phyloP scores from a whole-genome alignment of 1,140 invertebrate species.

The Proctacanthus coquilletti region DNA sequence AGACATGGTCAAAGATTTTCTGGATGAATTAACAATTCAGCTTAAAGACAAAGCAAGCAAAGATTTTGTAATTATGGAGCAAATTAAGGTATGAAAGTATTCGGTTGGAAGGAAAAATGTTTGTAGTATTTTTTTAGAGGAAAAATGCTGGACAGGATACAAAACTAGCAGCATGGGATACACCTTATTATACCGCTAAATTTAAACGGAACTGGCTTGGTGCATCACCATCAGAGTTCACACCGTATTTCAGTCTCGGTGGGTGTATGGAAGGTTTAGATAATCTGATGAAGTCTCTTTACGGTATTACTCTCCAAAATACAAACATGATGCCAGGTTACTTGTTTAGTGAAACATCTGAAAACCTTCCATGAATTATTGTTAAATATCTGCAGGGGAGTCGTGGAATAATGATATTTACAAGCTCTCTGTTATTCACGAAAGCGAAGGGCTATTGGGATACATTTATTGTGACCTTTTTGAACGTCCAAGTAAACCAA shows the following conservation, averaged over 20 bases:
- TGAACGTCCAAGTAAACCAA: slow-evolving; percentile 71
- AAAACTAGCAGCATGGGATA: slow-evolving; percentile 63
- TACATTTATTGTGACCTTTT: slow-evolving; percentile 98
- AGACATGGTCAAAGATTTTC: slow-evolving; percentile 60
- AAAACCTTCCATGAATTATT: background rate
- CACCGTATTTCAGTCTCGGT: slow-evolving; percentile 86
- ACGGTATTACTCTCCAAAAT: slow-evolving; percentile 57
- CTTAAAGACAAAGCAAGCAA: slow-evolving; percentile 43
- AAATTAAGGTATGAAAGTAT: slow-evolving; percentile 43
- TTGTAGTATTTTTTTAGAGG: slow-evolving; percentile 8
- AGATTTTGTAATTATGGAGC: slow-evolving; percentile 58
- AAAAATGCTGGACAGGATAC: slow-evolving; percentile 18
- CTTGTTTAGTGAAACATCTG: background rate
- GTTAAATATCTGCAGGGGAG: slow-evolving; percentile 62
- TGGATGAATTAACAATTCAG: slow-evolving; percentile 57
- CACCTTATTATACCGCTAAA: slow-evolving; percentile 60
- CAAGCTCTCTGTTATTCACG: slow-evolving; percentile 72
- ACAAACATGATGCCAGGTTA: slow-evolving; percentile 46
- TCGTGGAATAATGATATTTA: slow-evolving; percentile 75
- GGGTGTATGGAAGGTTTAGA: slow-evolving; percentile 93
- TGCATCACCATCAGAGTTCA: slow-evolving; percentile 48
- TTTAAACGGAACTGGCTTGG: slow-evolving; percentile 54
- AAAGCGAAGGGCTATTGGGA: slow-evolving; percentile 64
- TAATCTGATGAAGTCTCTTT: slow-evolving; percentile 63
- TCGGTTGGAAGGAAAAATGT: no score